A percentile compares a stretch with the other conserved stretches of the same genome.
These are phyloP conservation scores for Parapristionchus giblindavisi DNA, from an alignment of 2,888 invertebrate genomes.

Conservation along the genomic window DNA sequence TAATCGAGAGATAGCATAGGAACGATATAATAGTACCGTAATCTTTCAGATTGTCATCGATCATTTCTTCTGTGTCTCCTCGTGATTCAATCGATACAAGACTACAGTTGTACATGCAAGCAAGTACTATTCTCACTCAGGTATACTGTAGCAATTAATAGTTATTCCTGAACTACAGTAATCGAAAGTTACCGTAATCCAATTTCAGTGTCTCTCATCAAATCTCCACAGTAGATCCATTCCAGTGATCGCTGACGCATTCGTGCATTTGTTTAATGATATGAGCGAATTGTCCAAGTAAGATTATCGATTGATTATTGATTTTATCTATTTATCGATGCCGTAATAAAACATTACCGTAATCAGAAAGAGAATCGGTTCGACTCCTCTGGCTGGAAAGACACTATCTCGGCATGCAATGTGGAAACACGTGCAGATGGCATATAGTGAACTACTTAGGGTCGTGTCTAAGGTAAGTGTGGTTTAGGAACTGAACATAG, in stretches of 20 bases:
- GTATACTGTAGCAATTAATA: too few species aligned
- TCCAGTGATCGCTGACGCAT: slow-evolving; percentile 58
- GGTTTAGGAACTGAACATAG: too few species aligned
- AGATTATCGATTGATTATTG: neutral
- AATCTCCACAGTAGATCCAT: slow-evolving; percentile 33
- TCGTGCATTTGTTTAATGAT: slow-evolving; percentile 62
- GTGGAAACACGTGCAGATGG: slow-evolving; percentile 55
- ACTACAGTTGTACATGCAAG: slow-evolving; percentile 46
- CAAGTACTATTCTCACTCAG: slow-evolving; percentile 10
- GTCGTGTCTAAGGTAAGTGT: slow-evolving; percentile 57
- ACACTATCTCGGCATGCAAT: slow-evolving; percentile 27
- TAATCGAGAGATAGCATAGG: neutral
- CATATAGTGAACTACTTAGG: slow-evolving; percentile 58
- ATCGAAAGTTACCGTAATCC: too few species aligned
- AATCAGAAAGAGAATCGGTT: slow-evolving; percentile 33
- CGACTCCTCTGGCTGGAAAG: slow-evolving; percentile 28
- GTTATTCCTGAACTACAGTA: too few species aligned
- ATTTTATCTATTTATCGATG: neutral
- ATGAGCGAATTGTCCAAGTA: slow-evolving; percentile 53
- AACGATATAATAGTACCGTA: neutral
- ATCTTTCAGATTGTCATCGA: slow-evolving; percentile 19
- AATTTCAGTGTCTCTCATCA: slow-evolving; percentile 20
- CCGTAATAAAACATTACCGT: too few species aligned
- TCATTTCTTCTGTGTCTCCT: slow-evolving; percentile 41
- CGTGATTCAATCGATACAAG: slow-evolving; percentile 53